A percentile compares a stretch with the other conserved stretches of the same genome.
Conservation (phyloP, 2,113 vertebrate species). For the Nothoprocta pentlandii region DNA sequence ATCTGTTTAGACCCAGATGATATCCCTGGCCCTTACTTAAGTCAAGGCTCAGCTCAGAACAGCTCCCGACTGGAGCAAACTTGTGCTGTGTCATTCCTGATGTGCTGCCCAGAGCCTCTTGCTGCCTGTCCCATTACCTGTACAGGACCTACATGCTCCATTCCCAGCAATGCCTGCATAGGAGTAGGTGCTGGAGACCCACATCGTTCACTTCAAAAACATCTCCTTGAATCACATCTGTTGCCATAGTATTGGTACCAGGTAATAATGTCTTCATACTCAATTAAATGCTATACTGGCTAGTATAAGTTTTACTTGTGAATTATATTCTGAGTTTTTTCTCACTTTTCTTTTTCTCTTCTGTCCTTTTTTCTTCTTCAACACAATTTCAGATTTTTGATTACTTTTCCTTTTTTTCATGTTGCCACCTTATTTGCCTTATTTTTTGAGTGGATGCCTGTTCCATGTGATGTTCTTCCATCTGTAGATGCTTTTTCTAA, state of each 20-base stretch:
- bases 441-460: slow-evolving; percentile 7
- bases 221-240: neutral
- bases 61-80: too few relatives aligned
- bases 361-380: neutral
- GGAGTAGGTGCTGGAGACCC: too few relatives aligned
- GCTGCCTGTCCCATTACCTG: too few relatives aligned
- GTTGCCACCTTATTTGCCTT: neutral
- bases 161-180: too few relatives aligned
- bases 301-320: neutral
- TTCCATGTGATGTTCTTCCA: slow-evolving; percentile 43
- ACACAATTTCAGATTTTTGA: neutral
- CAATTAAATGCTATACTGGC: neutral
- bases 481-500: slow-evolving; percentile 35
- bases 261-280: neutral
- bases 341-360: neutral
- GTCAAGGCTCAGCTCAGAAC: too few relatives aligned
- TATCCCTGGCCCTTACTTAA: too few relatives aligned
- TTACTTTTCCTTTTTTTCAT: neutral
- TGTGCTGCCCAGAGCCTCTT: too few relatives aligned
- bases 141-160: too few relatives aligned
- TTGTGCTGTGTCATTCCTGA: too few relatives aligned
- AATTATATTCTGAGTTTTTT: neutral
- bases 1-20: neutral
- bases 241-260: neutral
- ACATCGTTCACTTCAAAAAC: neutral